Evolutionary conservation across 2,888 invertebrate genomes (phyloP), one percentile per base, ranked within the genome.

Genomic region (Eupithecia subumbrata): DNA sequence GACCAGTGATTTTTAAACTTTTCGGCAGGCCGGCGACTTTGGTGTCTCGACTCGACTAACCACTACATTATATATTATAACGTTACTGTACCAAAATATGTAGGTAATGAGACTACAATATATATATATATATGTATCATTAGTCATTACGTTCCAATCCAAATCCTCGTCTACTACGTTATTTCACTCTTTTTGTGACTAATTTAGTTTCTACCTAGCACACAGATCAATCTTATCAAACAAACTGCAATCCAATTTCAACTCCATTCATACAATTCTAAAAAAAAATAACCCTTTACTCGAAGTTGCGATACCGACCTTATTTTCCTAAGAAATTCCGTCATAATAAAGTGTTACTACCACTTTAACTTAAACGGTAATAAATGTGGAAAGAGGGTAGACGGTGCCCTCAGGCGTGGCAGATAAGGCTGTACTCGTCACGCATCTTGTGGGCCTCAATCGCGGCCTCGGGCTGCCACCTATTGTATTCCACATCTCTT

Each of bases 291-390:
- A 30, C 34, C 64, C 34, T 34, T n/a, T 64, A 64, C 43, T 22
- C 14, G 12, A 22, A 14, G 12, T 40, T 8, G 63, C 71, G 71
- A 74, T 78, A 75, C 70, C 74, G 63, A 73, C 72, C 72, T 63
- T 71, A 73, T 74, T 78, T 71, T 72, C 75, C 68, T 78, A 64
- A 74, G 73, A 78, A 77, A 79, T 76, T 78, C 74, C 77, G 74
- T 66, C 72, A 76, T 75, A 80, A 79, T 80, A 81, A 77, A 78
- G 75, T 78, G 77, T 80, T 80, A 81, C 78, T 71, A 73, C 77
- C 76, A 82, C 79, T 82, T 76, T 78, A 80, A 79, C 73, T 72
- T 80, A 80, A 81, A 76, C 77, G 79, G 77, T 71, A 78, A 80
- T 82, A 79, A 80, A 76, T 82, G 66, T 69, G 79, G 78, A 79